Conservation (phyloP, 2,888 invertebrate genomes). For the Dorcus hopei region DNA sequence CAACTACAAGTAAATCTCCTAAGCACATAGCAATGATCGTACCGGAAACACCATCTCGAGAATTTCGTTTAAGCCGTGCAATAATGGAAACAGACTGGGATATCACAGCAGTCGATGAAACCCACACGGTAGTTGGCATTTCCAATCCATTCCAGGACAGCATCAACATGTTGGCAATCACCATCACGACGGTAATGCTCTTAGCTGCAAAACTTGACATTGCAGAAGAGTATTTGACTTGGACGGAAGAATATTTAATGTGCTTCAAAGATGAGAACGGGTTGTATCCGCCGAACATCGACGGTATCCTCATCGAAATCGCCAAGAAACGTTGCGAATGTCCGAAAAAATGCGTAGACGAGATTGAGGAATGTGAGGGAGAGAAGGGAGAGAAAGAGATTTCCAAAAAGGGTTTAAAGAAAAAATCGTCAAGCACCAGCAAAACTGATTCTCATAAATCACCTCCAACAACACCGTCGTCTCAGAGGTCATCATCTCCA, state of each 20-base stretch:
- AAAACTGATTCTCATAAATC: no score
- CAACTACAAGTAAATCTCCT: no score
- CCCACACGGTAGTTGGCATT: constrained; percentile 14
- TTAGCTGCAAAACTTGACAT: constrained; percentile 27
- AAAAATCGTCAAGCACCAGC: background rate
- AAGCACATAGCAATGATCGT: no score
- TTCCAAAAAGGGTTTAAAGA: background rate
- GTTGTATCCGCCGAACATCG: constrained; percentile 28
- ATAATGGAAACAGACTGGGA: constrained; percentile 20
- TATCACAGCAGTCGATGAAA: constrained; percentile 9
- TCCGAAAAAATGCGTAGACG: background rate
- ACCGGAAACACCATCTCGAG: constrained; percentile 13
- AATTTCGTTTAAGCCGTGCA: constrained; percentile 16
- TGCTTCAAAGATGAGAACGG: constrained; percentile 29
- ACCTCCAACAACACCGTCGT: no score
- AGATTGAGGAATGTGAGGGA: background rate
- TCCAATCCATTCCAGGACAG: constrained; percentile 13
- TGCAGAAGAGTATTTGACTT: constrained; percentile 21
- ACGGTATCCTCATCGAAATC: constrained; percentile 29
- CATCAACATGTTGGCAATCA: constrained; percentile 28
- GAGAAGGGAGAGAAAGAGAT: background rate
- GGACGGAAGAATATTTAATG: constrained; percentile 26
- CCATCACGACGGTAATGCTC: constrained; percentile 31
- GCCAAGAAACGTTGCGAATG: constrained; percentile 3
- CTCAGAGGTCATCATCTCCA: background rate